Evolutionary conservation across 2,888 invertebrate genomes (phyloP).

Genomic region (Calameuta filiformis): DNA sequence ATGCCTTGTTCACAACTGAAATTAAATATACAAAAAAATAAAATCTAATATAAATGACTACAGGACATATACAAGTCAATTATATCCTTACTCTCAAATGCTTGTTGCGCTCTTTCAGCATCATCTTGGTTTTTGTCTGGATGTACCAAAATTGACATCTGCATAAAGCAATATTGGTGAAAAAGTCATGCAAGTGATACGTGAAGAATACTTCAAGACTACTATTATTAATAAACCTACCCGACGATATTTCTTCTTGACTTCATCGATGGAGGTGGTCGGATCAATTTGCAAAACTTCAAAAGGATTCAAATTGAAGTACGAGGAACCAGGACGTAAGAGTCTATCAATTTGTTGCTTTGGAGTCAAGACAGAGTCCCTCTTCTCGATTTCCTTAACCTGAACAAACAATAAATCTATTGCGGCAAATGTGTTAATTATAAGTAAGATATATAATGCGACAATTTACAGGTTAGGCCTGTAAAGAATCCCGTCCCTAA

Average conservation of each 20-base stretch:
- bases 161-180: slow-evolving; percentile 34
- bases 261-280: slow-evolving; percentile 87
- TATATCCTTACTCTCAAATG: slow-evolving; percentile 77
- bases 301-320: slow-evolving; percentile 98
- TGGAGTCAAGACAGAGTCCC: slow-evolving; percentile 96
- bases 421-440: slow-evolving; percentile 8
- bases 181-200: not conserved
- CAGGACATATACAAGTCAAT: not conserved
- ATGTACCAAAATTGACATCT: slow-evolving; percentile 96
- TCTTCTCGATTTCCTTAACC: slow-evolving; percentile 99
- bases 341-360: slow-evolving; percentile 97
- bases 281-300: slow-evolving; percentile 94
- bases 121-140: slow-evolving; percentile 99
- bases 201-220: slow-evolving; percentile 2
- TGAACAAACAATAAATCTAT: slow-evolving; percentile 59
- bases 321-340: slow-evolving; percentile 95
- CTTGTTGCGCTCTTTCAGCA: slow-evolving; percentile 91
- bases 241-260: slow-evolving; percentile 95
- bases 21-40: slow-evolving; percentile 21
- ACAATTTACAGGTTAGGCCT: slow-evolving; percentile 28
- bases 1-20: slow-evolving; percentile 89
- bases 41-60: not conserved
- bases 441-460: slow-evolving; percentile 25
- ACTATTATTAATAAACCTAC: slow-evolving; percentile 57
- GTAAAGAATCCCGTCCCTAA: not conserved